These are phyloP conservation scores for Steatornis caripensis DNA, from an alignment of 2,113 vertebrate genomes.

Conservation along the genomic window DNA sequence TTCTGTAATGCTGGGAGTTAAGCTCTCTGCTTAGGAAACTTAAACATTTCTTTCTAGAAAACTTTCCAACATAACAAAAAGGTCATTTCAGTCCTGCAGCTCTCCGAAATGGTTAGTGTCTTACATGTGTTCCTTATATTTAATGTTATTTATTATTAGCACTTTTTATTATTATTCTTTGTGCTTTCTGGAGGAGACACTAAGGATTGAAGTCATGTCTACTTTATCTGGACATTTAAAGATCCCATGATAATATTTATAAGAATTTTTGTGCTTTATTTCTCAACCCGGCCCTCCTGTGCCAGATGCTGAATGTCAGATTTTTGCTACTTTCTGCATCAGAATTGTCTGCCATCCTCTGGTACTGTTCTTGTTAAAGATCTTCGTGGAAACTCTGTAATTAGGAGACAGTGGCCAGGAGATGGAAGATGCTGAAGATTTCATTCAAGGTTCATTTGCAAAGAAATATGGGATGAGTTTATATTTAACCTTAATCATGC, in stretches of 20 bases:
- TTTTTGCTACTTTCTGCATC: not conserved
- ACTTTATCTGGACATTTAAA: not conserved
- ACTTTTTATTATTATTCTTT: not conserved
- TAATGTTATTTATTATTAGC: not conserved
- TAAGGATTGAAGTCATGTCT: not conserved
- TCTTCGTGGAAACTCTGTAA: not conserved
- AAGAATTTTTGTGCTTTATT: not conserved
- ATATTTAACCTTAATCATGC: not conserved
- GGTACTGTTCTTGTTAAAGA: not conserved
- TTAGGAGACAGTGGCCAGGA: not conserved
- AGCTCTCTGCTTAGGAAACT: not conserved
- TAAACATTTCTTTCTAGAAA: not conserved
- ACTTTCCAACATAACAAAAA: not conserved
- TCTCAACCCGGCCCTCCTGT: not conserved
- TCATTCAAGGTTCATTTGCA: not conserved
- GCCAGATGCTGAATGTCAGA: not conserved
- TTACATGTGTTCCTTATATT: not conserved
- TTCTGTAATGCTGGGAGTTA: constrained; percentile 16
- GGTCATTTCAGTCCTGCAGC: not conserved
- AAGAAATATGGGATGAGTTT: not conserved
- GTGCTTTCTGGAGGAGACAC: not conserved
- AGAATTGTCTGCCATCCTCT: not conserved
- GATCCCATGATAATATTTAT: not conserved
- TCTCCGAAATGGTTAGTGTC: not conserved
- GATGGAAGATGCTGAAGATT: not conserved